Conservation (phyloP, 2,113 vertebrate species). For the Cyanistes caeruleus region DNA sequence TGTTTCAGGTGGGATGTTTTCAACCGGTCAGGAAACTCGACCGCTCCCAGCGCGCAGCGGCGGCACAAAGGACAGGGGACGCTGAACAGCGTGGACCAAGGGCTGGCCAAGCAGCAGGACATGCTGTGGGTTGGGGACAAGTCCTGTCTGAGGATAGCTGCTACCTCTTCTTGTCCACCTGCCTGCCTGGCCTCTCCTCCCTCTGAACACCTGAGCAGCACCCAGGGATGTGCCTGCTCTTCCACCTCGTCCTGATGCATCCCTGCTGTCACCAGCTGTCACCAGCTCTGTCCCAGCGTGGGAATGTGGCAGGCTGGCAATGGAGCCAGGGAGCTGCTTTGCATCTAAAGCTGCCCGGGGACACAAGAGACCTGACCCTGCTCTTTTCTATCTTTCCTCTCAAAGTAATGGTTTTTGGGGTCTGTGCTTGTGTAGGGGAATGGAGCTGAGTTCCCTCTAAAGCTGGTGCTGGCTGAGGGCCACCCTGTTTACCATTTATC, state of each 20-base stretch:
- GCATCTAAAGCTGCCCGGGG: neutral
- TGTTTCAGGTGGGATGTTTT: conserved; percentile 84
- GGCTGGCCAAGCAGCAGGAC: conserved; percentile 55
- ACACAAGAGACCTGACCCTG: neutral
- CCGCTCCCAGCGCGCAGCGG: conserved; percentile 69
- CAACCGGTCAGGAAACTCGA: conserved; percentile 79
- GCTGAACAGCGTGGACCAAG: conserved; percentile 55
- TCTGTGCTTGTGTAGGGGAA: neutral
- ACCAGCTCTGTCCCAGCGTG: neutral
- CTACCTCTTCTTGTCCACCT: neutral
- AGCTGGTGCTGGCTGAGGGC: neutral
- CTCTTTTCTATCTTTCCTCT: neutral
- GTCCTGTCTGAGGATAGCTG: neutral
- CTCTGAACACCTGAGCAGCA: neutral
- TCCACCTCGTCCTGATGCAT: rapidly evolving
- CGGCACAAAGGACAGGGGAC: conserved; percentile 76
- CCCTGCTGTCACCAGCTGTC: neutral
- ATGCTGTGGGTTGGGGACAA: neutral
- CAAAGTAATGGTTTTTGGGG: neutral
- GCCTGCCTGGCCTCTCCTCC: neutral
- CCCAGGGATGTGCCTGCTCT: neutral
- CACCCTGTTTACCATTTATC: neutral
- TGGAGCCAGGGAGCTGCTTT: neutral
- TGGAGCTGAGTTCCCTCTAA: neutral
- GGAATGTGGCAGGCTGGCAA: neutral